A percentile compares a stretch with the other conserved stretches of the same genome.
Conservation (phyloP, 2,113 vertebrate genomes). For the Vidua chalybeata region DNA sequence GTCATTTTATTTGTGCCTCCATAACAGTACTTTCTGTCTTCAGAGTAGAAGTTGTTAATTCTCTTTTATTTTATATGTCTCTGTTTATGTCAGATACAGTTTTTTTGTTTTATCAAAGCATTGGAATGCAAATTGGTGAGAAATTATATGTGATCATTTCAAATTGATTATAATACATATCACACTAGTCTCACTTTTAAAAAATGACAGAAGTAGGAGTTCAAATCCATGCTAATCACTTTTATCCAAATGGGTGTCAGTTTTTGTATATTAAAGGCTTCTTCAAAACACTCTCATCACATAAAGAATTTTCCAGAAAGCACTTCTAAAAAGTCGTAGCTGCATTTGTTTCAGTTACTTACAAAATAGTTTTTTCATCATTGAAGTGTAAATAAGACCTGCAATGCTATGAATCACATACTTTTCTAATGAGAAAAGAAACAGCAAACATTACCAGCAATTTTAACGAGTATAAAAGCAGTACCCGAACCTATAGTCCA, state of each 20-base stretch:
- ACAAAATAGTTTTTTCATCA: neutral
- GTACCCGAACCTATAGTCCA: neutral
- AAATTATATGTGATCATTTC: neutral
- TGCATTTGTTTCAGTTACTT: neutral
- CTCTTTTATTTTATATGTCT: neutral
- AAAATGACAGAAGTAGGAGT: neutral
- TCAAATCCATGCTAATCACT: neutral
- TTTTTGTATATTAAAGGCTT: neutral
- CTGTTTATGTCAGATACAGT: neutral
- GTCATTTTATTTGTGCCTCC: neutral
- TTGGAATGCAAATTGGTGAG: neutral
- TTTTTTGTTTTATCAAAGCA: neutral
- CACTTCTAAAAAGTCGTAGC: neutral
- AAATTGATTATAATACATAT: neutral
- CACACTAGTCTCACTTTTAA: neutral
- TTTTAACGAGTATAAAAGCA: neutral
- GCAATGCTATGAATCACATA: fast-evolving
- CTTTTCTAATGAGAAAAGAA: neutral
- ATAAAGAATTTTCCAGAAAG: neutral
- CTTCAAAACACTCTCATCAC: neutral
- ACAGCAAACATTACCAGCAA: neutral
- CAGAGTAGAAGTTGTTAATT: neutral
- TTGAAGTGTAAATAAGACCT: neutral
- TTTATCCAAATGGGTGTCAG: neutral
- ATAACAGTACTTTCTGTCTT: neutral